phyloP scores from a whole-genome alignment of 2,888 invertebrate species.

The Cosmia pyralina region DNA sequence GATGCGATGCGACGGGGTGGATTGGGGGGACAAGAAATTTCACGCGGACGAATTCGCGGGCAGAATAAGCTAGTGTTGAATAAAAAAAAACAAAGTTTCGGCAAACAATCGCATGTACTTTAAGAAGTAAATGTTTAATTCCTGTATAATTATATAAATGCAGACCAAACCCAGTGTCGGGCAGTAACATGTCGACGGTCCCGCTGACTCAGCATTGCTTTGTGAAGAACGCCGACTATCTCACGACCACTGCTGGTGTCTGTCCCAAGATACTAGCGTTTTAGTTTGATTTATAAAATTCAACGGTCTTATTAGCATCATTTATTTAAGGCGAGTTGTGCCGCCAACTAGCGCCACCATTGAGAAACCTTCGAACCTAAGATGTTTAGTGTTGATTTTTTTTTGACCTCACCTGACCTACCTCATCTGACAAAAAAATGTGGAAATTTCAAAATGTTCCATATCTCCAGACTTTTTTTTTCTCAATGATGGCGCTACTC shows the following conservation, averaged over 20 bases:
- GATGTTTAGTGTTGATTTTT: no score
- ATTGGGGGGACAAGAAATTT: no score
- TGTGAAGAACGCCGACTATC: conserved; percentile 79
- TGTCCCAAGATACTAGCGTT: conserved; percentile 54
- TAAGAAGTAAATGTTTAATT: conserved; percentile 37
- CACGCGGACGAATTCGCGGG: no score
- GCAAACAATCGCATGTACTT: conserved; percentile 9
- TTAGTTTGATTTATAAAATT: neutral
- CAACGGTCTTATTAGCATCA: neutral
- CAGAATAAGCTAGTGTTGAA: neutral
- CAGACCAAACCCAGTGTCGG: conserved; percentile 40
- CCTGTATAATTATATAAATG: conserved; percentile 36
- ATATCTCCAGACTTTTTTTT: no score
- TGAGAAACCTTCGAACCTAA: no score
- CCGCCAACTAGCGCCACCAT: no score
- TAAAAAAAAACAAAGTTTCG: neutral
- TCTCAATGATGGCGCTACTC: no score
- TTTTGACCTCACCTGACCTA: no score
- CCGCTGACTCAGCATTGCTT: conserved; percentile 83
- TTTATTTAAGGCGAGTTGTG: neutral
- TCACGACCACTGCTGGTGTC: conserved; percentile 69
- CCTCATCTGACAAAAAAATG: no score
- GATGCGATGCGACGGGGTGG: no score
- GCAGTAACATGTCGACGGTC: conserved; percentile 65
- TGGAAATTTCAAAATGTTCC: no score